These are phyloP conservation scores for Callopanchax toddi DNA, from an alignment of 2,113 vertebrate genomes.

Conservation along the genomic window DNA sequence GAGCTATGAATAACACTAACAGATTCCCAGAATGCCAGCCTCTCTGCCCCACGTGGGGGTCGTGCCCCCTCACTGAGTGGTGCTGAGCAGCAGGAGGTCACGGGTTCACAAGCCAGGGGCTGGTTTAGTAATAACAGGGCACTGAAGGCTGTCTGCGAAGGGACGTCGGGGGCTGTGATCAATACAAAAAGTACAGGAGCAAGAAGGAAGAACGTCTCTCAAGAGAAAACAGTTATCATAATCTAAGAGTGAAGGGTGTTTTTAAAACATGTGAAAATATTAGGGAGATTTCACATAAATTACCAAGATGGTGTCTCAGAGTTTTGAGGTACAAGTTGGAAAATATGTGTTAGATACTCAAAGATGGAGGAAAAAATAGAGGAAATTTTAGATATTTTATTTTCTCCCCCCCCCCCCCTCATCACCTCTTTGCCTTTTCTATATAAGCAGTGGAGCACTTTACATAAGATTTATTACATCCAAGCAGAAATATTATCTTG, in stretches of 20 bases:
- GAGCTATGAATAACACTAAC: conserved; percentile 66
- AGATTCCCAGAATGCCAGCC: conserved; percentile 48
- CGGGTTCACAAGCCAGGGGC: conserved; percentile 59
- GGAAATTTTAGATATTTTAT: conserved; percentile 28
- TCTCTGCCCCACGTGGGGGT: conserved; percentile 60
- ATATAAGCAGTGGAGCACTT: conserved; percentile 80
- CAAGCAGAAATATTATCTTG: conserved; percentile 96
- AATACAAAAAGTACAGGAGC: conserved; percentile 66
- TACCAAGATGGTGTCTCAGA: neutral
- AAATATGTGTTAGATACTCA: conserved; percentile 14
- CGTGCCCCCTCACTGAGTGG: conserved; percentile 49
- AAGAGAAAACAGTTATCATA: conserved; percentile 35
- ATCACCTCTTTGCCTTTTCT: conserved; percentile 60
- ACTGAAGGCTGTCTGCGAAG: conserved; percentile 60
- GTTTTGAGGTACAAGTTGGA: neutral
- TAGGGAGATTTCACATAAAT: conserved; percentile 1
- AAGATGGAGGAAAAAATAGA: conserved; percentile 17
- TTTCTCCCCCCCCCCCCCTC: conserved; percentile 3
- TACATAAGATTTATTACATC: conserved; percentile 95
- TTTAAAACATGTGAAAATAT: conserved; percentile 14
- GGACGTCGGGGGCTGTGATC: conserved; percentile 42
- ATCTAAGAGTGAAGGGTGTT: conserved; percentile 24
- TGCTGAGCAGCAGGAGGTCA: conserved; percentile 58
- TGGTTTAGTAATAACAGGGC: conserved; percentile 65
- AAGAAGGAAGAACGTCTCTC: conserved; percentile 34